Evolutionary conservation across 2,113 vertebrate genomes (phyloP).

Genomic region (Melanotaenia duboulayi): DNA sequence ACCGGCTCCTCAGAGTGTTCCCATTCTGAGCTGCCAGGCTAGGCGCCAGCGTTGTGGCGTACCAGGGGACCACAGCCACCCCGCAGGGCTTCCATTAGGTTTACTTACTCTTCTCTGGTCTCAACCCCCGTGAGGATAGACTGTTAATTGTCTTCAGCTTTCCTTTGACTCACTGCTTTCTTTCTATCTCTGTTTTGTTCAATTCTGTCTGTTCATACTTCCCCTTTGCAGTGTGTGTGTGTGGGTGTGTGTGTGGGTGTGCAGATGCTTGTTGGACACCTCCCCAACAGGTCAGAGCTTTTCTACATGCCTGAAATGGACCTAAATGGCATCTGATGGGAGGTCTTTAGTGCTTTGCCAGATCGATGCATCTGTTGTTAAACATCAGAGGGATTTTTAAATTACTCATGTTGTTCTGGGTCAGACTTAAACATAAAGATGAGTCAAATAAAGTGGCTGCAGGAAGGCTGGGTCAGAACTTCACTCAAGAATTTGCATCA

Average conservation of each 20-base stretch:
- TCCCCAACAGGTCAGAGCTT: background rate
- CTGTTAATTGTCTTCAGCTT: constrained; percentile 65
- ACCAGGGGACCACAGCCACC: constrained; percentile 66
- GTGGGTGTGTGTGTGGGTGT: background rate
- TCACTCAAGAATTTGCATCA: too few relatives aligned
- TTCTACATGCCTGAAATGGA: too few relatives aligned
- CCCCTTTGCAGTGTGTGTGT: background rate
- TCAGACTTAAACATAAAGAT: too few relatives aligned
- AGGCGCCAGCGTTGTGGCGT: constrained; percentile 47
- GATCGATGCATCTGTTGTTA: too few relatives aligned
- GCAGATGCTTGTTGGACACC: background rate
- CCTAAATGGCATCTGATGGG: too few relatives aligned
- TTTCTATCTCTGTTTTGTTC: background rate
- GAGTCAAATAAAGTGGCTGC: too few relatives aligned
- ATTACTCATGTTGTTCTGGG: too few relatives aligned
- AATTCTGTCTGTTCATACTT: background rate
- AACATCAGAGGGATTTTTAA: too few relatives aligned
- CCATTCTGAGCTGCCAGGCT: constrained; percentile 42
- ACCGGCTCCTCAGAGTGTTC: constrained; percentile 28
- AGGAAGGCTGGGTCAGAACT: too few relatives aligned
- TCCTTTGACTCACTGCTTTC: constrained; percentile 13
- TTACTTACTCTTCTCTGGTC: constrained; percentile 78
- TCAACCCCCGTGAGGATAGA: constrained; percentile 60
- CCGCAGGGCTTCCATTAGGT: constrained; percentile 65
- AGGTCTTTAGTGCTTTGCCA: too few relatives aligned